A percentile compares a stretch with the other conserved stretches of the same genome.
These are phyloP conservation scores for Solenopsis fugax DNA, from an alignment of 1,140 invertebrate species.

Conservation along the genomic window DNA sequence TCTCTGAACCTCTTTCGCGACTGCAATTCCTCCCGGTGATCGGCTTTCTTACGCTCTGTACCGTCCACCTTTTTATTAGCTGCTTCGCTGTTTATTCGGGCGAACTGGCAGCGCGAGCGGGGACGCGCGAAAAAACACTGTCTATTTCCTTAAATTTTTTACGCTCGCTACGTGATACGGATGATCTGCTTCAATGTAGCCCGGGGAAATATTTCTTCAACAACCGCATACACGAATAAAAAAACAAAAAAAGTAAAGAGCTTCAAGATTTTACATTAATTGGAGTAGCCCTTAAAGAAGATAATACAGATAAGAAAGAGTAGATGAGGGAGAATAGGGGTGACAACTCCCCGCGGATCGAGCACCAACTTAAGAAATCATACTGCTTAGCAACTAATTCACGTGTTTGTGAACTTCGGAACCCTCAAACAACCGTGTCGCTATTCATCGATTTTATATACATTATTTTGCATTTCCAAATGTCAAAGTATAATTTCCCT, in stretches of 20 bases:
- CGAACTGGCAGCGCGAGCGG: neutral
- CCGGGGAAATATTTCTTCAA: constrained; percentile 39
- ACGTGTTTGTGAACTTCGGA: constrained; percentile 26
- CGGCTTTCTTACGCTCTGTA: constrained; percentile 45
- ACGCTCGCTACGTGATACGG: constrained; percentile 2
- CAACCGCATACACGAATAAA: neutral
- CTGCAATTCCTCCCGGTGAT: constrained; percentile 51
- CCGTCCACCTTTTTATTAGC: constrained; percentile 58
- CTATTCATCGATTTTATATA: constrained; percentile 5
- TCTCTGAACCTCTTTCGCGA: neutral
- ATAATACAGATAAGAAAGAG: constrained; percentile 56
- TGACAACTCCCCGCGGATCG: neutral
- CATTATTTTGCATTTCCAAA: neutral
- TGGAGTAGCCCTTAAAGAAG: neutral
- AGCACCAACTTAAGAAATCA: constrained; percentile 27
- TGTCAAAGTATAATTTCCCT: neutral
- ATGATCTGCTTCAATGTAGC: constrained; percentile 11
- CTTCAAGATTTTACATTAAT: constrained; percentile 43
- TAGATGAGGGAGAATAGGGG: neutral
- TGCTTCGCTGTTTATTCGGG: constrained; percentile 38
- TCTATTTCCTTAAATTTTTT: constrained; percentile 50
- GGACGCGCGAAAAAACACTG: constrained; percentile 33
- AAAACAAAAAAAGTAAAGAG: neutral
- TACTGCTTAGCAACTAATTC: constrained; percentile 35
- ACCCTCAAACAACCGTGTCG: neutral